phyloP scores from a whole-genome alignment of 2,888 invertebrate genomes.

The Leptothorax acervorum region DNA sequence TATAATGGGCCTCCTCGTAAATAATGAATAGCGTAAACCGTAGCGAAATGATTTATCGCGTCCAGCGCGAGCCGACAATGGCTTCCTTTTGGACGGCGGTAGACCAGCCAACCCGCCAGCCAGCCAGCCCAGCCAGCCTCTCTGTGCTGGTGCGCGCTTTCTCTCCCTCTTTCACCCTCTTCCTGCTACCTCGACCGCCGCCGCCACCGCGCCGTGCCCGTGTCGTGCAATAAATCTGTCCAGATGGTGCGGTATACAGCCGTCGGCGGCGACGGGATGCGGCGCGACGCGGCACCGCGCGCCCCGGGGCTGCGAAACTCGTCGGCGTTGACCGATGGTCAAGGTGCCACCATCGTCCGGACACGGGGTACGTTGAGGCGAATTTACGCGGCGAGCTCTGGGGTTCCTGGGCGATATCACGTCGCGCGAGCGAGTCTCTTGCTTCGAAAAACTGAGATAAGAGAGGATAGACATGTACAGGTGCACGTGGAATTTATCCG shows the following conservation, averaged over 20 bases:
- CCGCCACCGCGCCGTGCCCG: conserved; percentile 27
- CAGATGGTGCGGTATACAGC: conserved; percentile 68
- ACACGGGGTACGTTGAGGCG: conserved; percentile 59
- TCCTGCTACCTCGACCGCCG: conserved; percentile 44
- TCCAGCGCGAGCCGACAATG: conserved; percentile 76
- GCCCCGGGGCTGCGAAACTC: conserved; percentile 58
- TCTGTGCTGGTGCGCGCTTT: conserved; percentile 16
- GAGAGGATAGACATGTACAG: neutral
- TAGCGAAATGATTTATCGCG: conserved; percentile 79
- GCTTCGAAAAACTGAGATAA: neutral
- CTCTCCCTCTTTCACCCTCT: conserved; percentile 56
- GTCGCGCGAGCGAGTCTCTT: neutral
- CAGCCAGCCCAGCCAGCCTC: conserved; percentile 42
- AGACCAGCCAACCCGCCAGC: neutral
- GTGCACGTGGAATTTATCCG: neutral
- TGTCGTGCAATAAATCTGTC: conserved; percentile 73
- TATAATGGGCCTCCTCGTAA: conserved; percentile 74
- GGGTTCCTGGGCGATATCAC: neutral
- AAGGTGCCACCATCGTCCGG: conserved; percentile 62
- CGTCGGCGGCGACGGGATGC: conserved; percentile 60
- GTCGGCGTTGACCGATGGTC: conserved; percentile 69
- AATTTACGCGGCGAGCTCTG: conserved; percentile 33
- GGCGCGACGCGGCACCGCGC: conserved; percentile 35
- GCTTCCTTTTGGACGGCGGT: conserved; percentile 68
- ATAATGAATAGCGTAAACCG: conserved; percentile 78